phyloP scores from a whole-genome alignment of 1,140 invertebrate genomes.

The Drosophila kepulauana region DNA sequence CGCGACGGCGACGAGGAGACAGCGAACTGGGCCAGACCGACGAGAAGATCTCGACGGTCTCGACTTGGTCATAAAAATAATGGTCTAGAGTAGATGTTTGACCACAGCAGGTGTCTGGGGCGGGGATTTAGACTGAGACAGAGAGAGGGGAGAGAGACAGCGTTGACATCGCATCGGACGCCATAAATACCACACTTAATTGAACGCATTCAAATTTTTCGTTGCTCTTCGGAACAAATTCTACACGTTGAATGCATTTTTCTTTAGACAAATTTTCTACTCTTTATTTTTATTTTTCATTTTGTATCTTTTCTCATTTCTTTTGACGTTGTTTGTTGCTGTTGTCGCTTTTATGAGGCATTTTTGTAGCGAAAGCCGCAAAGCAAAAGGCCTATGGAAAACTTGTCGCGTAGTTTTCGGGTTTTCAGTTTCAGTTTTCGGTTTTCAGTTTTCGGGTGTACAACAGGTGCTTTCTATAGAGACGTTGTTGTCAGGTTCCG shows the following conservation, averaged over 20 bases:
- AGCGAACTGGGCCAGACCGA: slow-evolving; percentile 54
- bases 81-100: slow-evolving; percentile 18
- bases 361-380: slow-evolving; percentile 80
- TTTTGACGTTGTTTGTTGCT: slow-evolving; percentile 17
- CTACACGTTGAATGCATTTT: slow-evolving; percentile 60
- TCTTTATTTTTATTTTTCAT: slow-evolving; percentile 22
- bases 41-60: slow-evolving; percentile 31
- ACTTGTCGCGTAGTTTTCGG: slow-evolving; percentile 69
- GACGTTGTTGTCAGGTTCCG: slow-evolving; percentile 16
- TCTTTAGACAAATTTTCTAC: slow-evolving; percentile 49
- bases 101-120: slow-evolving; percentile 58
- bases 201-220: slow-evolving; percentile 71
- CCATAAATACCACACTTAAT: slow-evolving; percentile 76
- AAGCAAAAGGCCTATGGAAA: slow-evolving; percentile 57
- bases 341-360: slow-evolving; percentile 72
- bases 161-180: slow-evolving; percentile 44
- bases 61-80: slow-evolving; percentile 53
- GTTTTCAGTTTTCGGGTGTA: slow-evolving; percentile 49
- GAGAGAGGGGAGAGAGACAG: slow-evolving; percentile 6
- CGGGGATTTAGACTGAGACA: background rate
- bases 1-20: slow-evolving; percentile 9
- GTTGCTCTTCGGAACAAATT: slow-evolving; percentile 46
- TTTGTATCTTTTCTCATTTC: slow-evolving; percentile 45
- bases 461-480: slow-evolving; percentile 77
- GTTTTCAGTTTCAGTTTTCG: slow-evolving; percentile 44